Evolutionary conservation across 2,888 invertebrate genomes (phyloP), one percentile per base, ranked within the genome.

Genomic region (Ormyrus rosae): DNA sequence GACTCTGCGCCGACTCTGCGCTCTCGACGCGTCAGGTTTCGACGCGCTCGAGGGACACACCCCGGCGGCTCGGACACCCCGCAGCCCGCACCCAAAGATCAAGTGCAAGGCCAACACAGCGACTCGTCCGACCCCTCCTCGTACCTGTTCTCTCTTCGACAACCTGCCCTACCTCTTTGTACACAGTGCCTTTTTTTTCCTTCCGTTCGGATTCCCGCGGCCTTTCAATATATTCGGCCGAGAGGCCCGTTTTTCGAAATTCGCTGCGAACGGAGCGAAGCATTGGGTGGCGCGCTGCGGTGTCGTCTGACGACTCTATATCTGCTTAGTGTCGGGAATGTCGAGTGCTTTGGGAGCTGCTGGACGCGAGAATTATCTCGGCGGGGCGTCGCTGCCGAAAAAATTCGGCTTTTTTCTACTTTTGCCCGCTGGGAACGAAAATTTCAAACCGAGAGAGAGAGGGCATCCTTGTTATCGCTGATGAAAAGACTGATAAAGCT

Each of bases 71-170:
- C 13, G 2, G n/a, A 51, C 53, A 53, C 9, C 11, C 56, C n/a
- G 46, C 48, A 34, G 45, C 11, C 34, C 11, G 60, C 19, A 10
- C 10, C 48, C 8, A 46, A 19, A 51, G 74, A 75, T 75, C 53
- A 75, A 74, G 65, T 61, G 51, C 58, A 68, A 60, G 60, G 74
- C 74, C 75, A 68, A 60, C 60, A 60, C 60, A 7, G 68, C 48
- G 11, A 48, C n/a, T 56, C 61, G 9, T 56, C 63, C 34, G 34
- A 34, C 3, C 34, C 34, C 9, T 19, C 53, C n/a, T 9, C 65
- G 53, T 46, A 11, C 46, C 45, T n/a, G 70, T 63, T 67, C 13
- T 13, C 13, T 13, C 74, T 58, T 67, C 65, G 74, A 58, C 60
- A 58, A 67, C 58, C 67, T 72, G 74, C 67, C 64, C 58, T 65